phyloP scores from a whole-genome alignment of 2,113 vertebrate species.

The Misgurnus anguillicaudatus region DNA sequence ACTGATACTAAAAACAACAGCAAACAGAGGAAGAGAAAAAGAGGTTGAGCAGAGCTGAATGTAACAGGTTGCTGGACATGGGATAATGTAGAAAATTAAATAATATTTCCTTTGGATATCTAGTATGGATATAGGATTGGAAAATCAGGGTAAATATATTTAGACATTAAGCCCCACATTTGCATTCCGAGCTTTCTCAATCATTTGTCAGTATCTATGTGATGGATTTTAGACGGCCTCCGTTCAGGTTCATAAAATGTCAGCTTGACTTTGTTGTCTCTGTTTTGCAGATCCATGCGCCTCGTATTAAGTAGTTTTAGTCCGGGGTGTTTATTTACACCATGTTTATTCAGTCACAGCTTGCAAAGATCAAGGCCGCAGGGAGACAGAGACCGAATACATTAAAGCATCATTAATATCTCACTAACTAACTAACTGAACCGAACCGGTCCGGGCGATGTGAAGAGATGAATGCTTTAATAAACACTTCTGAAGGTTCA shows the following conservation, averaged over 20 bases:
- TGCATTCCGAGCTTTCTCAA: too few species aligned
- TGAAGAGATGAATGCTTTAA: conserved; percentile 30
- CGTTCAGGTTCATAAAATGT: neutral
- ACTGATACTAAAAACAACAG: neutral
- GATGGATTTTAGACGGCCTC: neutral
- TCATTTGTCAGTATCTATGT: neutral
- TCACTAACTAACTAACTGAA: conserved; percentile 27
- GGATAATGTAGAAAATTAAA: neutral
- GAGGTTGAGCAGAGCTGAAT: neutral
- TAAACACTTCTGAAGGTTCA: conserved; percentile 37
- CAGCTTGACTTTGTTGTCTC: neutral
- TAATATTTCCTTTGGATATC: neutral
- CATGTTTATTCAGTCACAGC: conserved; percentile 19
- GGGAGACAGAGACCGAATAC: conserved; percentile 19
- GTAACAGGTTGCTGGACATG: neutral
- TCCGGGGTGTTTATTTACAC: neutral
- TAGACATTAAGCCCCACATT: too few species aligned
- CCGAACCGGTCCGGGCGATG: neutral
- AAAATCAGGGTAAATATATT: too few species aligned
- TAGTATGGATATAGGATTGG: neutral
- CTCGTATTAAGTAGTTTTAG: neutral
- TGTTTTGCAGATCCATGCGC: neutral
- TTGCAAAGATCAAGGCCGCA: conserved; percentile 4
- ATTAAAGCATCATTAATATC: conserved; percentile 33
- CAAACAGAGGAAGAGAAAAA: neutral